Percentiles rank a stretch among this genome's conserved stretches.
phyloP scores from a whole-genome alignment of 2,797 vertebrate species.

The Sphenopsis melanotis region DNA sequence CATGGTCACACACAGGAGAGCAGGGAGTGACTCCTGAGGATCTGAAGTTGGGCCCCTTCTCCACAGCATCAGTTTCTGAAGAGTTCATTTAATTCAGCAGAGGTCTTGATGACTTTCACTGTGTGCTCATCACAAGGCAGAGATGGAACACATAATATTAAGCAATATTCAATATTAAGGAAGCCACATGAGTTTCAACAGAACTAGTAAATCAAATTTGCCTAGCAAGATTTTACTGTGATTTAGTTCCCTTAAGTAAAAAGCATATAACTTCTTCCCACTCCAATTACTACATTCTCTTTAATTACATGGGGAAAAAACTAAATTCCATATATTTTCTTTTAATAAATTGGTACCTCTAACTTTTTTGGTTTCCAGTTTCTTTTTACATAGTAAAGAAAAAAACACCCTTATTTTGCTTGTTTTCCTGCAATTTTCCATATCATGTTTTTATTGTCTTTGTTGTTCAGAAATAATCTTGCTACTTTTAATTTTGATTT shows the following conservation, averaged over 20 bases:
- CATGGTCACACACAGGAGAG: not conserved
- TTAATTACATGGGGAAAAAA: not conserved
- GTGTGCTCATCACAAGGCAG: not conserved
- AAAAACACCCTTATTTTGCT: fast-evolving
- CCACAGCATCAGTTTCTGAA: not conserved
- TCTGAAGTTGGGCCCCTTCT: not conserved
- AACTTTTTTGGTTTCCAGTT: not conserved
- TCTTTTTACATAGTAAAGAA: not conserved
- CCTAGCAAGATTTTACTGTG: not conserved
- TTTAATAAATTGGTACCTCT: not conserved
- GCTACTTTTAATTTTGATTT: not conserved
- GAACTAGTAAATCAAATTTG: not conserved
- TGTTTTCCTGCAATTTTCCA: not conserved
- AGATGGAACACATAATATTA: not conserved
- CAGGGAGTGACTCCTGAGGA: not conserved
- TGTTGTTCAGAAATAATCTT: not conserved
- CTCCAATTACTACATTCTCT: not conserved
- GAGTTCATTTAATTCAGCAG: not conserved
- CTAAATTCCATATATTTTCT: not conserved
- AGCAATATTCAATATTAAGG: not conserved
- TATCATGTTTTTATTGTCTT: not conserved
- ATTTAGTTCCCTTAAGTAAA: not conserved
- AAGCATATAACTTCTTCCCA: not conserved
- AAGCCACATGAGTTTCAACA: not conserved
- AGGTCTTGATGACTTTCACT: not conserved